These are phyloP conservation scores for Thera obeliscata DNA, from an alignment of 2,888 invertebrate species.

Conservation along the genomic window DNA sequence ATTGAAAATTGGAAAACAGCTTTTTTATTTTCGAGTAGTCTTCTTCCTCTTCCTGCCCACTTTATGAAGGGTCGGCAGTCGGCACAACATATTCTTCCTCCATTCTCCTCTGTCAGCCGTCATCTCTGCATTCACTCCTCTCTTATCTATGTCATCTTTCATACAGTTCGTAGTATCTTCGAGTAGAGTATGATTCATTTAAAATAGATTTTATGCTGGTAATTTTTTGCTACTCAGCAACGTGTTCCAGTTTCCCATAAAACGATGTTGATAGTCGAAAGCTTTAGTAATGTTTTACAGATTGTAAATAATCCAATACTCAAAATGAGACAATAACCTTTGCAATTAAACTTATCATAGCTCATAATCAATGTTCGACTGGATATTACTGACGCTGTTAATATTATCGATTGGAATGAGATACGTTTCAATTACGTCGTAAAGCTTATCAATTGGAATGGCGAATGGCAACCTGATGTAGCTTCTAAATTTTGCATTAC, in stretches of 20 bases:
- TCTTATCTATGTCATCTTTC: no score
- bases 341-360: slow-evolving; percentile 36
- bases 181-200: no score
- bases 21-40: no score
- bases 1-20: no score
- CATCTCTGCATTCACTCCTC: no score
- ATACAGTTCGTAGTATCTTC: no score
- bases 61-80: no score
- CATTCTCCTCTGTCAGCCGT: no score
- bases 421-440: slow-evolving; percentile 4
- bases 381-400: slow-evolving; percentile 14
- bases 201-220: no score
- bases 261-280: slow-evolving; percentile 27
- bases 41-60: no score
- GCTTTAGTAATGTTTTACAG: slow-evolving; percentile 30
- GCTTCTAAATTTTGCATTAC: slow-evolving; percentile 16
- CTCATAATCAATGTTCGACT: slow-evolving; percentile 17
- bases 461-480: slow-evolving; percentile 3
- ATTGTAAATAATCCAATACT: slow-evolving; percentile 33
- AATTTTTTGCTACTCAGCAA: not conserved
- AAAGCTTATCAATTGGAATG: slow-evolving; percentile 14
- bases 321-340: slow-evolving; percentile 28
- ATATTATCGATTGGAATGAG: slow-evolving; percentile 11
- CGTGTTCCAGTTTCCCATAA: slow-evolving; percentile 16
- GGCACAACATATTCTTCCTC: no score